Base-by-base conservation (phyloP, 1,140 invertebrate species). In the Cydia amplana region DNA sequence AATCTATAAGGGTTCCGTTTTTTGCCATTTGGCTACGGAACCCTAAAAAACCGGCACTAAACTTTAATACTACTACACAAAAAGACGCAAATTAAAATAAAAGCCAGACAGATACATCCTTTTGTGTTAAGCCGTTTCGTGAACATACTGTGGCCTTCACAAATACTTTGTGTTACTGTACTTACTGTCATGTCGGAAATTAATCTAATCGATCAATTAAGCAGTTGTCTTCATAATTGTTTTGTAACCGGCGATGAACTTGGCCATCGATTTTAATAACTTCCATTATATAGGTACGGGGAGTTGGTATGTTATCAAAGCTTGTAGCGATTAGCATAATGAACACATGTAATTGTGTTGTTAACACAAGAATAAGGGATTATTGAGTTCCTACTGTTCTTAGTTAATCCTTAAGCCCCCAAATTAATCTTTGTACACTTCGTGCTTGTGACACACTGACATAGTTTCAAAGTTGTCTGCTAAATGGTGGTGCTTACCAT, bases 171-270 rank as follows among this genome's bases (percentile, higher is more conserved):
- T 70, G 2, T 25, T 28, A 23, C 64, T 40, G 28, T 70, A 43
- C 0, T 25, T 28, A 23, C 64, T 40, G 28, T 70, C 65, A 70
- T 70, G 28, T 18, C 36, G 65, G 65, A 70, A 70, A 70, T 70
- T 43, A 43, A 70, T n/a, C 7, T 70, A 70, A 70, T 70, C 65
- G 65, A 40, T 18, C 32, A 70, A 70, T 70, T 70, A 40, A 70
- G 14, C 65, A 10, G 28, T 18, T 40, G 63, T 65, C 32, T 36
- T 70, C 36, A 70, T 70, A 36, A 70, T 70, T 43, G 65, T 70
- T 70, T 70, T 70, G 65, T 36, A 70, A 70, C 64, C 64, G 12
- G 23, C 36, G 32, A 40, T 40, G 32, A 36, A 70, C 65, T 70
- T 70, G 65, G 32, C n/a, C 25, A 16, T 36, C 65, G 25, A 12